phyloP scores from a whole-genome alignment of 2,113 vertebrate genomes.

The Xyrauchen texanus region DNA sequence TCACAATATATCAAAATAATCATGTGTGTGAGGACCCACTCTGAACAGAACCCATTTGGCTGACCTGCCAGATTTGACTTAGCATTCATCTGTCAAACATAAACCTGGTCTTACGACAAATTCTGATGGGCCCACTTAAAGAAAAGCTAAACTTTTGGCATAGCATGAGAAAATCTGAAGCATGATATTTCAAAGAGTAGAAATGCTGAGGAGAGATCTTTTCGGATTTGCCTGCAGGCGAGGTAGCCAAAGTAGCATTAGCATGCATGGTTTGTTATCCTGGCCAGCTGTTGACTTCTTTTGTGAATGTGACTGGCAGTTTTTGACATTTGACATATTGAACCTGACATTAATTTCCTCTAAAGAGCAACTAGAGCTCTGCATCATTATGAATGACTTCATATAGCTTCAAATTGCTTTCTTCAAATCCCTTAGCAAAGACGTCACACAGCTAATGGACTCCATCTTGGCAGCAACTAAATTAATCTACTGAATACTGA shows the following conservation, averaged over 20 bases:
- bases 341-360: slow-evolving; percentile 4
- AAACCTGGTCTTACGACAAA: neutral
- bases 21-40: neutral
- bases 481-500: neutral
- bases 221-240: too few relatives aligned
- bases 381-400: slow-evolving; percentile 9
- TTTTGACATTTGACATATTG: neutral
- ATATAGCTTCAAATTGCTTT: neutral
- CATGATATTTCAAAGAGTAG: neutral
- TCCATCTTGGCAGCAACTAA: neutral
- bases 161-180: neutral
- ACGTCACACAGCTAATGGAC: slow-evolving; percentile 5
- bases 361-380: neutral
- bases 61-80: neutral
- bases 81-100: slow-evolving; percentile 13
- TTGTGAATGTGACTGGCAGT: neutral
- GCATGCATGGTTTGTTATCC: neutral
- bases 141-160: neutral
- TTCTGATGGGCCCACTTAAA: neutral
- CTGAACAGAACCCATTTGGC: too few relatives aligned
- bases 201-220: neutral
- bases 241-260: neutral
- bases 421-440: slow-evolving; percentile 16
- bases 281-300: neutral
- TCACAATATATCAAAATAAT: neutral